These are phyloP conservation scores for Poicephalus gulielmi DNA, from an alignment of 2,113 vertebrate species.

Conservation along the genomic window DNA sequence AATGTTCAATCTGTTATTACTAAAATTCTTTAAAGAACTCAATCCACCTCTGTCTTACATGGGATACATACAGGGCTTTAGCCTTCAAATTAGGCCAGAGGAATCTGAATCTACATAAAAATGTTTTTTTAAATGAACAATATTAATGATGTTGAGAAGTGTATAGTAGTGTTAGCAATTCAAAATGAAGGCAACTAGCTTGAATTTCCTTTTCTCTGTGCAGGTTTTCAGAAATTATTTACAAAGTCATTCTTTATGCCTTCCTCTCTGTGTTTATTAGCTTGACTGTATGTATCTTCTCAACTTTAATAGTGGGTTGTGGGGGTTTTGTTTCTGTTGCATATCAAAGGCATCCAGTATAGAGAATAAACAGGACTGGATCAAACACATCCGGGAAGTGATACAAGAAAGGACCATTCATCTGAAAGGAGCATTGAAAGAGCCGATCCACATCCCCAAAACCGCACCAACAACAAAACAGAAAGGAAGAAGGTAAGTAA, in stretches of 20 bases:
- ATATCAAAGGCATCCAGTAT: conserved; percentile 91
- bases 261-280: not conserved
- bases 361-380: conserved; percentile 99
- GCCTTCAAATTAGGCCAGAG: not conserved
- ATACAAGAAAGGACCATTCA: conserved; percentile 98
- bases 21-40: not conserved
- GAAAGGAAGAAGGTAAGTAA: conserved; percentile 88
- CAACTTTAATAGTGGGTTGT: not conserved
- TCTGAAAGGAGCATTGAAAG: conserved; percentile 95
- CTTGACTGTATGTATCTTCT: not conserved
- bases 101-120: not conserved
- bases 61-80: not conserved
- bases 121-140: not conserved
- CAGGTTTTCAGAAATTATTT: not conserved
- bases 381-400: conserved; percentile 98
- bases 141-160: not conserved
- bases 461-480: conserved; percentile 85
- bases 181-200: not conserved
- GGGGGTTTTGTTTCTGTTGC: conserved; percentile 19
- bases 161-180: not conserved
- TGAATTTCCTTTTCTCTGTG: not conserved
- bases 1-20: not conserved
- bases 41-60: not conserved
- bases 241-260: not conserved
- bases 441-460: conserved; percentile 98